Conservation (phyloP, 2,797 vertebrate species). For the Carduelis carduelis region DNA sequence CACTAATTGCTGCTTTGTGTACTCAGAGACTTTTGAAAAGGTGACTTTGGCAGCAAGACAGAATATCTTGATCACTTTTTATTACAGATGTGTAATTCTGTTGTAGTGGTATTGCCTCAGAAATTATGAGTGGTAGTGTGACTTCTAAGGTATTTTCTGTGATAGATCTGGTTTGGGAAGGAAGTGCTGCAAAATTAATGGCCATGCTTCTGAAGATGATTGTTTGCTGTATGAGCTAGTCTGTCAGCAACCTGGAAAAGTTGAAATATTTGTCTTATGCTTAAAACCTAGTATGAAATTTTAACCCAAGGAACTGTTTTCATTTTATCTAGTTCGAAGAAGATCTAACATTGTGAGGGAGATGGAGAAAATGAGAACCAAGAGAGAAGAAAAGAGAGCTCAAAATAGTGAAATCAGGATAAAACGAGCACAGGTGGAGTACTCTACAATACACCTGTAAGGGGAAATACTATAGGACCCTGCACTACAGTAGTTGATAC, state of each 20-base stretch:
- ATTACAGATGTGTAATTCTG: background rate
- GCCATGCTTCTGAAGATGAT: background rate
- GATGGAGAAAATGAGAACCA: constrained; percentile 83
- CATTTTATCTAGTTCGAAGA: constrained; percentile 77
- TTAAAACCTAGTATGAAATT: background rate
- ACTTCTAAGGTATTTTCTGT: background rate
- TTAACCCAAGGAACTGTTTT: background rate
- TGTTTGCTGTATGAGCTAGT: background rate
- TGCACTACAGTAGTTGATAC: background rate
- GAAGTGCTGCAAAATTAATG: background rate
- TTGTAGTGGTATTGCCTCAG: background rate
- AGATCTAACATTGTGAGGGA: constrained; percentile 82
- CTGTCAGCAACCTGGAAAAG: background rate
- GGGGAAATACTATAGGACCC: background rate
- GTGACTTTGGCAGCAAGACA: background rate
- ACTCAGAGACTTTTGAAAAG: background rate
- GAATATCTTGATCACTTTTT: background rate
- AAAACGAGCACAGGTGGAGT: constrained; percentile 86
- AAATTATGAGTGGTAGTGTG: background rate
- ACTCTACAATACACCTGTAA: background rate
- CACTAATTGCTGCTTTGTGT: background rate
- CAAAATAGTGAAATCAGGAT: constrained; percentile 80
- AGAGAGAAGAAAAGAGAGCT: constrained; percentile 81
- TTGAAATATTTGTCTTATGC: background rate
- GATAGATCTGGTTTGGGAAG: background rate